Base-by-base conservation (phyloP, 2,888 invertebrate genomes). In the Julus scanicus region DNA sequence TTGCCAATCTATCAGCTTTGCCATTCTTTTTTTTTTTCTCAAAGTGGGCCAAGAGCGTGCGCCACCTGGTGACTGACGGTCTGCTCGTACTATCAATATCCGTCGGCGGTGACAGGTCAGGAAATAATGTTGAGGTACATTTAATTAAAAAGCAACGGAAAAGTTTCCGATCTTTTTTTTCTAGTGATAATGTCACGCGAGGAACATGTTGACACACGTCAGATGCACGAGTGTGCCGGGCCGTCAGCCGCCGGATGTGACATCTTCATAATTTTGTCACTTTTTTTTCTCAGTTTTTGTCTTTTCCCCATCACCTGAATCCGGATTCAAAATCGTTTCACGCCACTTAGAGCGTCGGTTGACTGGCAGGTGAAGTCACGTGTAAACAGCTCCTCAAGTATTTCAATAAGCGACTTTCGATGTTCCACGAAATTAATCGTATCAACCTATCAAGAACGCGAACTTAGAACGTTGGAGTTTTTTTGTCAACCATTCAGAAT, bases 241-340 rank as follows among this genome's bases (percentile, higher is more conserved):
- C 44, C 37, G 80, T 80, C 80, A 80, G 37, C 80, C 80, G 37
- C 80, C 80, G 80, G 80, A 80, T 80, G 80, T 80, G 80, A 80
- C 80, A 80, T 80, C 80, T 80, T 80, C 80, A 80, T 80, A 80
- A 80, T 80, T 80, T 80, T 80, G 80, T 80, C 80, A 71, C 80
- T 37, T 80, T 80, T 80, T 80, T 80, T 11, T 15, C n/a, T 1
- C 63, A 2, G 80, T 80, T 37, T 5, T 29, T 53, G 80, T 80
- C 37, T 80, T 80, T 80, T 80, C 37, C 13, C 8, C 80, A 80
- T 80, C 80, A 37, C 80, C 9, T 80, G 80, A 37, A 80, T 80
- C 80, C 37, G 37, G 80, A 80, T 37, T 37, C 80, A 11, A 37
- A 37, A 11, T 11, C 80, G 80, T 37, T 80, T 80, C 37, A 37